Percentiles rank a stretch among this genome's conserved stretches.
phyloP scores from a whole-genome alignment of 2,888 invertebrate genomes.

The Eilema sororculum region DNA sequence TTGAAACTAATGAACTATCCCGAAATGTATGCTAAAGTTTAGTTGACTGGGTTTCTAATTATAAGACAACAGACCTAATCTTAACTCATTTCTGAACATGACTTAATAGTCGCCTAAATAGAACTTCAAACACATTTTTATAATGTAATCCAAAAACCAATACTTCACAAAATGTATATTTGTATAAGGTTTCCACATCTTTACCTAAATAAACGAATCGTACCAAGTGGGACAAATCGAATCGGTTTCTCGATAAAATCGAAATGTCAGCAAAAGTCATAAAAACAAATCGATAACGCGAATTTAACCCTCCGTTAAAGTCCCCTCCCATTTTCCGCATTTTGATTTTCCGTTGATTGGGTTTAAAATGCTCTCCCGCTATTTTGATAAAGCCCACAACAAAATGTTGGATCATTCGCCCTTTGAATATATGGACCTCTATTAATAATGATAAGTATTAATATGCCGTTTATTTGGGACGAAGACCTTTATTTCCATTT shows the following conservation, averaged over 20 bases:
- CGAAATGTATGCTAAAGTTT: no score
- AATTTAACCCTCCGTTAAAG: constrained; percentile 84
- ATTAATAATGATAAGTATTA: constrained; percentile 50
- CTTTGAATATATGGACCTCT: constrained; percentile 65
- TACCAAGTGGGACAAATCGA: constrained; percentile 43
- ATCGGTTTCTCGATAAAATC: constrained; percentile 60
- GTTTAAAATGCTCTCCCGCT: constrained; percentile 82
- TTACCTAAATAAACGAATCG: constrained; percentile 36
- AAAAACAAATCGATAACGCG: constrained; percentile 84
- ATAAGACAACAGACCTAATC: no score
- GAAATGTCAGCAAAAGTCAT: constrained; percentile 81
- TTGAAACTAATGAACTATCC: no score
- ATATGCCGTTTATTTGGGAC: constrained; percentile 39
- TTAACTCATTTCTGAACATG: not conserved
- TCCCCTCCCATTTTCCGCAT: constrained; percentile 83
- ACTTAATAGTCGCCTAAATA: not conserved
- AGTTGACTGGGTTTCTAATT: no score
- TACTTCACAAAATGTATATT: not conserved
- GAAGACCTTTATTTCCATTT: not conserved
- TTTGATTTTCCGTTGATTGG: constrained; percentile 86
- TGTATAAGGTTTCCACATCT: constrained; percentile 21
- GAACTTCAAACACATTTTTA: not conserved
- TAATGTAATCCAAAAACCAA: not conserved
- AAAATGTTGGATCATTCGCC: constrained; percentile 70
- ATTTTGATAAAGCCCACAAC: constrained; percentile 78